Percentiles rank a stretch among this genome's conserved stretches.
Evolutionary conservation across 2,888 invertebrate genomes (phyloP).

Genomic region (Lycaena phlaeas): DNA sequence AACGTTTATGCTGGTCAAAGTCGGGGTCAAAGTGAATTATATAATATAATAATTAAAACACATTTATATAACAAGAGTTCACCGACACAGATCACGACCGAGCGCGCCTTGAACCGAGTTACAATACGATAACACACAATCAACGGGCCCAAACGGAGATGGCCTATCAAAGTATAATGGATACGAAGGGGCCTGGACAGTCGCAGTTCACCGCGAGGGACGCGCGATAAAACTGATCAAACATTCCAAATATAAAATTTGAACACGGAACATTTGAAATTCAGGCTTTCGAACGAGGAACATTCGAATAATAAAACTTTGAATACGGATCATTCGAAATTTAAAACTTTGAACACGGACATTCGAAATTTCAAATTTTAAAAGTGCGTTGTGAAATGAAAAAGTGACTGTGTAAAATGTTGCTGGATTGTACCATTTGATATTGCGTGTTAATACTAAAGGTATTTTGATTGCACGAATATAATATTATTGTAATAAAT

Average conservation of each 20-base stretch:
- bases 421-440: not conserved
- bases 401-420: not conserved
- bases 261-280: not conserved
- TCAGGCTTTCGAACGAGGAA: not conserved
- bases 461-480: no score
- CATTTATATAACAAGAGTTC: conserved; percentile 17
- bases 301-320: not conserved
- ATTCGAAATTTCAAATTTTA: not conserved
- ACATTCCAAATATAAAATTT: not conserved
- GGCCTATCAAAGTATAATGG: conserved; percentile 65
- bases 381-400: not conserved
- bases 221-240: conserved; percentile 4
- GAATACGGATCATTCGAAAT: not conserved
- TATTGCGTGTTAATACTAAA: no score
- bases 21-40: not conserved
- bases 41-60: not conserved
- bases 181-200: conserved; percentile 59
- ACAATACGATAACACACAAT: conserved; percentile 34
- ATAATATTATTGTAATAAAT: no score
- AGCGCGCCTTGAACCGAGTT: conserved; percentile 18
- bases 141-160: conserved; percentile 59
- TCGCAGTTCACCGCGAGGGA: conserved; percentile 45
- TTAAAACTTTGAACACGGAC: not conserved
- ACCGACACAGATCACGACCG: conserved; percentile 19
- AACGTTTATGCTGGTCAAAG: no score